phyloP scores from a whole-genome alignment of 2,888 invertebrate species.

The Phengaris arion region DNA sequence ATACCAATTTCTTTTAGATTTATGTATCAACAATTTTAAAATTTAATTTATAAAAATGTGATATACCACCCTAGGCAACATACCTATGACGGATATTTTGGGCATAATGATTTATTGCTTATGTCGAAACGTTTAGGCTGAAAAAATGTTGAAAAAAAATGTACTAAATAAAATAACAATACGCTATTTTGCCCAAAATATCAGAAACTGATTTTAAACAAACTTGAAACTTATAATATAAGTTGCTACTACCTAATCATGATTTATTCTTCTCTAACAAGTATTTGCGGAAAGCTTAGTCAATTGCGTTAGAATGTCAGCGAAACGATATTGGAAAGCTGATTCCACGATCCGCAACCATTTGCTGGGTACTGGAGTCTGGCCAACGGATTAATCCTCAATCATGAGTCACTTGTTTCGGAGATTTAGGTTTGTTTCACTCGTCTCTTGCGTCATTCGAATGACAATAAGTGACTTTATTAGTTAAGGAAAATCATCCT shows the following conservation, averaged over 20 bases:
- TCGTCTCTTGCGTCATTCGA: not conserved
- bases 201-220: too few relatives aligned
- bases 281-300: not conserved
- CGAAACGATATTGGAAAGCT: slow-evolving; percentile 22
- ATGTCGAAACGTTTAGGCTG: too few relatives aligned
- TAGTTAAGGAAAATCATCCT: not conserved
- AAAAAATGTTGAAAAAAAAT: too few relatives aligned
- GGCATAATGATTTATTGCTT: too few relatives aligned
- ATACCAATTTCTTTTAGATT: too few relatives aligned
- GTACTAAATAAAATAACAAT: too few relatives aligned
- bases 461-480: not conserved
- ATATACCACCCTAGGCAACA: too few relatives aligned
- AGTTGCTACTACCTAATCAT: not conserved
- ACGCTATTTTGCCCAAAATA: too few relatives aligned
- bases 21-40: too few relatives aligned
- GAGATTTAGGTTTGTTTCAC: slow-evolving; percentile 15
- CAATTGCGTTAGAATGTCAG: slow-evolving; percentile 25
- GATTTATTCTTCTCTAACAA: slow-evolving; percentile 1
- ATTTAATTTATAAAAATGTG: too few relatives aligned
- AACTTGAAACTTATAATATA: too few relatives aligned
- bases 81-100: too few relatives aligned
- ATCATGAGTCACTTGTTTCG: slow-evolving; percentile 27
- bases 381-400: slow-evolving; percentile 24
- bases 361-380: slow-evolving; percentile 19
- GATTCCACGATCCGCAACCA: slow-evolving; percentile 23